Evolutionary conservation across 2,888 invertebrate genomes (phyloP), one percentile per base, ranked within the genome.

Genomic region (Leptinotarsa peninsularis): DNA sequence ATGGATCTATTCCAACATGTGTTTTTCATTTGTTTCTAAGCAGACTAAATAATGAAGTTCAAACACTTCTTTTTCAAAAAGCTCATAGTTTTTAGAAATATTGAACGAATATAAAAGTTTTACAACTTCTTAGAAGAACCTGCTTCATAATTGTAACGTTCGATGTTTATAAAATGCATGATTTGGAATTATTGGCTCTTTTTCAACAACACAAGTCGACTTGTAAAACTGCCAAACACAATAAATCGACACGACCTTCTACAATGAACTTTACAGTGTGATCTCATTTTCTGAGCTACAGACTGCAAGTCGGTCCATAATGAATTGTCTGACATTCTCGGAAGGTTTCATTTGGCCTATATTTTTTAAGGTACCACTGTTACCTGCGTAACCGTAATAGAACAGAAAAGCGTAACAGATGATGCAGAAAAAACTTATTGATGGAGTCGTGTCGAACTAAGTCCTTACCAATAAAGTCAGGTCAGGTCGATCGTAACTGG

Each of bases 331-430:
- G 78, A 72, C 72, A 67, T 84, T 84, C 84, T 82, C 58, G 79
- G 84, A 83, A 84, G 83, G 82, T 72, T 72, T 58, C 63, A 72
- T 76, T 67, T 83, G 83, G 79, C 82, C 83, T 82, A 84, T 76
- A 81, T 84, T 83, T 84, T 84, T 83, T 79, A 75, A 74, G 67
- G 58, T 72, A 67, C 77, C 54, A 68, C 73, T 76, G 67, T 73
- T 78, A 78, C 80, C 77, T 80, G 79, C 75, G 54, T 63, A 54
- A 76, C 78, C 72, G 77, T 78, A 75, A 76, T 27, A 72, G 58
- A 74, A 75, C 33, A 70, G 66, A 74, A 66, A 76, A 70, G 68
- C 72, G 73, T 74, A 74, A 74, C 79, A 76, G 74, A 79, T 74
- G 77, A 77, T 78, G 69, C 69, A 67, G 72, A 75, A 78, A 75